Conservation (phyloP, 2,113 vertebrate genomes). For the Zapornia atra region DNA sequence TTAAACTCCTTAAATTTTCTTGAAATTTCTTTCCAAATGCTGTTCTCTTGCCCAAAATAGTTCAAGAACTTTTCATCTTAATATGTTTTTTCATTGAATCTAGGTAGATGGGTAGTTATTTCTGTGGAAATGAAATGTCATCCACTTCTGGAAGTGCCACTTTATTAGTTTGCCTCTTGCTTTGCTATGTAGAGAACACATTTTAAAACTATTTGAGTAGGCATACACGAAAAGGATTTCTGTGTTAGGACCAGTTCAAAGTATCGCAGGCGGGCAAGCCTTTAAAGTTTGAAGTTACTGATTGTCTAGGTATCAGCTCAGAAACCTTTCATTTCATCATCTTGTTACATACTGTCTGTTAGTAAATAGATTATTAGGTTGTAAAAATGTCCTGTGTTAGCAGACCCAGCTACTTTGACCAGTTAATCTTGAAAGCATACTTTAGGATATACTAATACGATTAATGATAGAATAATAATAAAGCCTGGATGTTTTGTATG, state of each 20-base stretch:
- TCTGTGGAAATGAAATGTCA: not conserved
- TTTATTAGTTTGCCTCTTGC: not conserved
- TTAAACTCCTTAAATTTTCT: not conserved
- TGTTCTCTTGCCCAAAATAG: not conserved
- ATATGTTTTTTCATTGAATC: not conserved
- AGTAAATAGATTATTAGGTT: not conserved
- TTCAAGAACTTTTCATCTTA: not conserved
- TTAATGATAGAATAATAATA: not conserved
- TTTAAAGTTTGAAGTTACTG: not conserved
- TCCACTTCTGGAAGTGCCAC: not conserved
- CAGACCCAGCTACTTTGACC: not conserved
- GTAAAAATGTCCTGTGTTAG: not conserved
- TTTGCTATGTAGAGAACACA: not conserved
- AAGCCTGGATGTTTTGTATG: not conserved
- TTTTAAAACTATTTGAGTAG: not conserved
- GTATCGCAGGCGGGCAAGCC: not conserved
- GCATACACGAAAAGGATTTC: not conserved
- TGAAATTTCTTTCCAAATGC: not conserved
- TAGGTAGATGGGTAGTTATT: not conserved
- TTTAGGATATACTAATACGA: not conserved
- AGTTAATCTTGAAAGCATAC: not conserved
- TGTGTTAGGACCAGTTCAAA: not conserved
- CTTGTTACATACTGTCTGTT: not conserved
- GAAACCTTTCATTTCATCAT: not conserved
- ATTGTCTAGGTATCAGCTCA: not conserved